A percentile compares a stretch with the other conserved stretches of the same genome.
Conservation (phyloP, 2,888 invertebrate species). For the Melipona bicolor region DNA sequence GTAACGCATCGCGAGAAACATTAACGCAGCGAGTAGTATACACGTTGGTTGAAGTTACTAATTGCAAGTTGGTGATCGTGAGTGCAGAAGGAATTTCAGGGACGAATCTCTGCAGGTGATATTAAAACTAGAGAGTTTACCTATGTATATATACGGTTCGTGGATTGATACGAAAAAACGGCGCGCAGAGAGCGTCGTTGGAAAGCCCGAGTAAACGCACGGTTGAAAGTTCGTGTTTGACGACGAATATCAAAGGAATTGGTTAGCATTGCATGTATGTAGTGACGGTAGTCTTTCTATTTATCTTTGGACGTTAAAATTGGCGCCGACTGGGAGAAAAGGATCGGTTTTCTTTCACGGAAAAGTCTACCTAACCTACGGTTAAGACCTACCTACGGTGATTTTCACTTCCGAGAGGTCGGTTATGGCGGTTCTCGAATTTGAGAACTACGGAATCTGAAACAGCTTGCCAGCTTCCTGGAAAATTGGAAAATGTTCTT, state of each 20-base stretch:
- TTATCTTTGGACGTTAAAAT: constrained; percentile 9
- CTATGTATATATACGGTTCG: background rate
- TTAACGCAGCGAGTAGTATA: background rate
- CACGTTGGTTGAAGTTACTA: background rate
- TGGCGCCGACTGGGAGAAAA: background rate
- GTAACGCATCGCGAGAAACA: background rate
- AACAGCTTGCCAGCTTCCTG: background rate
- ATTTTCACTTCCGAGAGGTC: background rate
- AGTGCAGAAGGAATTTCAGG: too few relatives aligned
- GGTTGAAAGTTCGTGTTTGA: constrained; percentile 67
- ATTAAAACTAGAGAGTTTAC: too few relatives aligned
- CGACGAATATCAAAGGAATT: constrained; percentile 64
- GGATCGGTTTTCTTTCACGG: constrained; percentile 30
- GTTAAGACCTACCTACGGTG: background rate
- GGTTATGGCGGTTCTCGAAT: constrained; percentile 42
- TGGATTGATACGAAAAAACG: constrained; percentile 15
- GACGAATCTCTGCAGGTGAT: too few relatives aligned
- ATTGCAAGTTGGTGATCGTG: background rate
- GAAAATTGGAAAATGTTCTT: background rate
- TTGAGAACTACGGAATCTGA: constrained; percentile 15
- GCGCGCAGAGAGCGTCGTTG: constrained; percentile 36
- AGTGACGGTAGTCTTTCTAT: background rate
- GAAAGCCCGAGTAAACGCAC: constrained; percentile 64
- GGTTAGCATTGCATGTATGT: constrained; percentile 8
- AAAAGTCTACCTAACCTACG: background rate